These are phyloP conservation scores for Meles meles DNA, from an alignment of 2,113 vertebrate genomes.

Conservation along the genomic window DNA sequence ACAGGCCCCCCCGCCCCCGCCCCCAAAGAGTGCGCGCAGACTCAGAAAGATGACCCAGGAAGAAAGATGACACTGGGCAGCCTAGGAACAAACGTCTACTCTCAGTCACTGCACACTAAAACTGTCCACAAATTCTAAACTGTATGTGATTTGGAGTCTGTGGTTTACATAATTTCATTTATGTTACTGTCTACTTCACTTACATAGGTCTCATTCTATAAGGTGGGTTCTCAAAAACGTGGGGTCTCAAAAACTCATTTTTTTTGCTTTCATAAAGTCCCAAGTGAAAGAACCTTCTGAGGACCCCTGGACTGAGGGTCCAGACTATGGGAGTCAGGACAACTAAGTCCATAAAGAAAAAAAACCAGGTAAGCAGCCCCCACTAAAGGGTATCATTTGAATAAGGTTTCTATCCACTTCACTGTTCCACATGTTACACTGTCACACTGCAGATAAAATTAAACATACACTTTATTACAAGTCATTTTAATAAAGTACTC, in stretches of 20 bases:
- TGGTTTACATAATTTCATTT: not conserved
- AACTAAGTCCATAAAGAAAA: not conserved
- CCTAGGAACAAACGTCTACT: not conserved
- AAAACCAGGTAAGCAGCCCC: not conserved
- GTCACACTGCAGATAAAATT: not conserved
- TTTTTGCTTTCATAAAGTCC: not conserved
- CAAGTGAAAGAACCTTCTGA: not conserved
- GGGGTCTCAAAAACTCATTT: not conserved
- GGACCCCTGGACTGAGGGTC: not conserved
- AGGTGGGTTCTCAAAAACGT: not conserved
- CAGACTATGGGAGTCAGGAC: not conserved
- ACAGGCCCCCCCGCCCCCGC: too few relatives aligned
- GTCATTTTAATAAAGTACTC: constrained; percentile 38
- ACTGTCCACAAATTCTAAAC: not conserved
- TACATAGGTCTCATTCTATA: not conserved
- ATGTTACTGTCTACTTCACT: not conserved
- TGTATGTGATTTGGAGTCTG: not conserved
- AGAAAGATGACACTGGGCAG: not conserved
- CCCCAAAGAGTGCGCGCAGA: not conserved
- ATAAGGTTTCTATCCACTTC: not conserved
- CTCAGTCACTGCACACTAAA: not conserved
- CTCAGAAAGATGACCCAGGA: not conserved
- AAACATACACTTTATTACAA: not conserved
- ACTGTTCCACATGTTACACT: not conserved
- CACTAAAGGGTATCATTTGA: not conserved